phyloP scores from a whole-genome alignment of 2,888 invertebrate species.

The Melanostoma mellinum region DNA sequence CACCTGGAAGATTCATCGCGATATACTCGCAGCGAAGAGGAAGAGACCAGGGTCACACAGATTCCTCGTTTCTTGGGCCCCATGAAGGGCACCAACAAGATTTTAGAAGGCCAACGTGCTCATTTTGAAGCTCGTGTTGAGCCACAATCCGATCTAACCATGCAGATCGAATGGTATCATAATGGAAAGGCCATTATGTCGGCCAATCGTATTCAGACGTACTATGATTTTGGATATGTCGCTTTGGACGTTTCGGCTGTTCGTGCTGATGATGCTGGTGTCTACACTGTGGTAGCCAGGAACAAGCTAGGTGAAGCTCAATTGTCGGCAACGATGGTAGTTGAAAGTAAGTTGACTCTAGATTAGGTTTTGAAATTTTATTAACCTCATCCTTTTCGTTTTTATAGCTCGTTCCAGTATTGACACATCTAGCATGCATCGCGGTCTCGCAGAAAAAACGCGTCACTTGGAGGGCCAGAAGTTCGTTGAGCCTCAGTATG shows the following conservation, averaged over 20 bases:
- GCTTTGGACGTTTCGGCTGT: slow-evolving; percentile 97
- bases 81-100: slow-evolving; percentile 95
- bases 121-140: slow-evolving; percentile 97
- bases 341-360: slow-evolving; percentile 89
- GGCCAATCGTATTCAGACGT: slow-evolving; percentile 95
- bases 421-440: slow-evolving; percentile 95
- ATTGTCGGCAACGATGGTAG: slow-evolving; percentile 91
- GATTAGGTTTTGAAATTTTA: neutral
- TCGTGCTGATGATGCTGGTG: slow-evolving; percentile 95
- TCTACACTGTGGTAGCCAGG: slow-evolving; percentile 95
- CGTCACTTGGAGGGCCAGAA: slow-evolving; percentile 92
- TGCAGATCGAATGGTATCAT: slow-evolving; percentile 98
- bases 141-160: slow-evolving; percentile 95
- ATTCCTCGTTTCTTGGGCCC: slow-evolving; percentile 94
- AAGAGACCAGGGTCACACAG: slow-evolving; percentile 89
- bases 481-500: slow-evolving; percentile 93
- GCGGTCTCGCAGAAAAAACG: slow-evolving; percentile 92
- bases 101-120: slow-evolving; percentile 95
- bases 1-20: slow-evolving; percentile 92
- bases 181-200: slow-evolving; percentile 95
- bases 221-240: slow-evolving; percentile 98
- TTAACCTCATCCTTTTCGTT: slow-evolving; percentile 1
- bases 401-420: slow-evolving; percentile 91
- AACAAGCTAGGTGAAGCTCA: slow-evolving; percentile 95
- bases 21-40: slow-evolving; percentile 87